Evolutionary conservation across 2,888 invertebrate species (phyloP).

Genomic region (Plebejus anna): DNA sequence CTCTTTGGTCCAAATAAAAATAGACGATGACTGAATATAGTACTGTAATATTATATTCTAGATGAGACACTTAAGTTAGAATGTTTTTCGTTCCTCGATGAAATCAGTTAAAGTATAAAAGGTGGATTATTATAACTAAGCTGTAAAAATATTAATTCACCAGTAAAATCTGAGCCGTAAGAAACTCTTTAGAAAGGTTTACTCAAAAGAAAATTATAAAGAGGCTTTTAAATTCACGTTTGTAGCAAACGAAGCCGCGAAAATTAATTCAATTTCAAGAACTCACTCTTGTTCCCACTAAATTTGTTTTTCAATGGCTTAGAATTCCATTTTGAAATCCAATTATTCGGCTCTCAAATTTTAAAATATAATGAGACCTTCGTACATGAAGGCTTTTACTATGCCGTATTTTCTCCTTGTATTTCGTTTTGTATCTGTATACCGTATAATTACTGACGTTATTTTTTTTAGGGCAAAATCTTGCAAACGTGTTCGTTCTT

Average conservation of each 20-base stretch:
- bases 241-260: slow-evolving; percentile 20
- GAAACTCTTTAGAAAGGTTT: not conserved
- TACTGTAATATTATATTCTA: not conserved
- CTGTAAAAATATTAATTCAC: not conserved
- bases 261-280: slow-evolving; percentile 34
- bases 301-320: slow-evolving; percentile 39
- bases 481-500: not conserved
- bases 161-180: not conserved
- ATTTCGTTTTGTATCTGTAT: not conserved
- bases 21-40: slow-evolving; percentile 1
- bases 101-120: not conserved
- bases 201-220: not conserved
- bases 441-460: not conserved
- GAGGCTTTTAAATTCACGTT: not conserved
- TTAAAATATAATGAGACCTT: slow-evolving; percentile 38
- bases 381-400: slow-evolving; percentile 11
- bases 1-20: not conserved
- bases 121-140: not conserved
- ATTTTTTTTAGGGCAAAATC: not conserved
- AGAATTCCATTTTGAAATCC: slow-evolving; percentile 39
- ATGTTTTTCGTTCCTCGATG: not conserved
- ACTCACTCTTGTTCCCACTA: slow-evolving; percentile 29
- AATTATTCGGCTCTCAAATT: slow-evolving; percentile 39
- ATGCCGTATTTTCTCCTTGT: slow-evolving; percentile 10
- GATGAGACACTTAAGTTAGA: not conserved